Evolutionary conservation across 2,113 vertebrate genomes (phyloP).

Genomic region (Rana temporaria): DNA sequence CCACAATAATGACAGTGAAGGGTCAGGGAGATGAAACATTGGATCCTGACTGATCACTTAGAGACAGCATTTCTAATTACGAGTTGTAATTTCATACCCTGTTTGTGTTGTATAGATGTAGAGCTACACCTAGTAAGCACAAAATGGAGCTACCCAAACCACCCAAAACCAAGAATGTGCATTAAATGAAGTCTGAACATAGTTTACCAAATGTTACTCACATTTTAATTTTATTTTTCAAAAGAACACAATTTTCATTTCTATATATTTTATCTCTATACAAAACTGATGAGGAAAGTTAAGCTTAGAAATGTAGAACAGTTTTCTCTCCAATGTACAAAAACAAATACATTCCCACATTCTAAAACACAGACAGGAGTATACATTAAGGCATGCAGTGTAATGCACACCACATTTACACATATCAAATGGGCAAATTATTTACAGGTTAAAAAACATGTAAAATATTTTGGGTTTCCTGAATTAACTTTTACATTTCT

Average conservation of each 20-base stretch:
- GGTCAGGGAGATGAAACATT: too few species aligned
- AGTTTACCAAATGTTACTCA: neutral
- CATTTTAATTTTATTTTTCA: conserved; percentile 20
- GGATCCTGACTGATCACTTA: too few species aligned
- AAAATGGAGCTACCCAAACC: too few species aligned
- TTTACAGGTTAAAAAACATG: conserved; percentile 17
- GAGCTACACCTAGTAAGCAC: too few species aligned
- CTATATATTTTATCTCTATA: conserved; percentile 48
- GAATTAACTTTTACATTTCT: neutral
- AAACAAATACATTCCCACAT: conserved; percentile 39
- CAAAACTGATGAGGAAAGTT: conserved; percentile 36
- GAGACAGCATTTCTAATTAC: too few species aligned
- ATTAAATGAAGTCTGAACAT: neutral
- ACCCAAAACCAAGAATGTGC: too few species aligned
- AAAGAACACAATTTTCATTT: conserved; percentile 13
- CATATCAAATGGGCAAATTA: neutral
- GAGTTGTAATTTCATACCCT: too few species aligned
- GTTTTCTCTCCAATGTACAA: conserved; percentile 47
- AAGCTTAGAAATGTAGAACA: conserved; percentile 22
- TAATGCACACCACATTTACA: conserved; percentile 26
- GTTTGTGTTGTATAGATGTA: too few species aligned
- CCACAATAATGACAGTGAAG: too few species aligned
- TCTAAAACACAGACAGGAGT: conserved; percentile 31
- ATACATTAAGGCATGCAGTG: conserved; percentile 25
- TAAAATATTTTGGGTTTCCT: neutral